A percentile compares a stretch with the other conserved stretches of the same genome.
Conservation (phyloP, 2,113 vertebrate species). For the Formicarius rufipectus region DNA sequence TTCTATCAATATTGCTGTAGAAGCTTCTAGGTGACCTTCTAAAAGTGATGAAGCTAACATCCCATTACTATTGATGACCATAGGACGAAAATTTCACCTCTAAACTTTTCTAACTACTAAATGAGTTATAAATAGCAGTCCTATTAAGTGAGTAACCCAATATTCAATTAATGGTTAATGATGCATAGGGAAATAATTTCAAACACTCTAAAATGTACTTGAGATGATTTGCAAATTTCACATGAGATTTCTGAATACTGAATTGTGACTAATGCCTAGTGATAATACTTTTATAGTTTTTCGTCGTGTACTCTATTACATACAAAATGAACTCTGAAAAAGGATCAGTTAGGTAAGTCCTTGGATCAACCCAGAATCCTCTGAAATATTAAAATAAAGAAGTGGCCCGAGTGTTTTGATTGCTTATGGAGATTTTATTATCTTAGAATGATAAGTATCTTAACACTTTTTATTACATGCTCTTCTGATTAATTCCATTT, state of each 20-base stretch:
- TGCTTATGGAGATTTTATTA: not conserved
- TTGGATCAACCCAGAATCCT: not conserved
- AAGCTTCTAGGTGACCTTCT: not conserved
- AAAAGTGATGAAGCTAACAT: not conserved
- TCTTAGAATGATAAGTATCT: not conserved
- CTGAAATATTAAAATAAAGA: not conserved
- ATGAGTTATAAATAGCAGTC: conserved; percentile 40
- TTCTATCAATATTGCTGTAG: not conserved
- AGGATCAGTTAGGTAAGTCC: not conserved
- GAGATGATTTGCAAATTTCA: conserved; percentile 22
- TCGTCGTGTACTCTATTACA: not conserved
- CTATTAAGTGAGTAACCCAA: conserved; percentile 18
- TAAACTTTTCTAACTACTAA: conserved; percentile 20
- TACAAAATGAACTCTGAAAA: not conserved
- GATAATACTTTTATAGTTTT: not conserved
- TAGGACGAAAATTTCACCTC: conserved; percentile 32
- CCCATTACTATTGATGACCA: conserved; percentile 23
- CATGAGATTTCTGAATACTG: not conserved
- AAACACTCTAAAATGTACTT: conserved; percentile 5
- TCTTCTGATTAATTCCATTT: not conserved
- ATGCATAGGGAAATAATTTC: conserved; percentile 20
- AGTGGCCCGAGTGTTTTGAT: not conserved
- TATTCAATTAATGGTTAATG: conserved; percentile 55
- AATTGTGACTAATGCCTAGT: not conserved
- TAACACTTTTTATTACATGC: not conserved